Evolutionary conservation across 2,888 invertebrate genomes (phyloP), one percentile per base, ranked within the genome.

Genomic region (Nephrocerus scutellatus): DNA sequence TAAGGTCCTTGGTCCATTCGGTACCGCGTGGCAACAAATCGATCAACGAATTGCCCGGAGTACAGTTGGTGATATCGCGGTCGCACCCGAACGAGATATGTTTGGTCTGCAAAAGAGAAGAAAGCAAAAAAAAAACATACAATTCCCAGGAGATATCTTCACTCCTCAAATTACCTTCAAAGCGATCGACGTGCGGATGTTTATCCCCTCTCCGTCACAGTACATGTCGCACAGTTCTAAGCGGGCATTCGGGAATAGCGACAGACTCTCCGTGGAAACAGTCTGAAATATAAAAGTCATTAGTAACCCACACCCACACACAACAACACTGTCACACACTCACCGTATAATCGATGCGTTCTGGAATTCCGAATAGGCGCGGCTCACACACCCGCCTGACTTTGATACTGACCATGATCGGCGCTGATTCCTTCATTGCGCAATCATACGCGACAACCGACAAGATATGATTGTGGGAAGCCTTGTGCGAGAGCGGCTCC

Each of bases 391-490:
- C 80, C 49, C 84, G 77, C 60, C 82, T 80, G 50, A 95, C 90
- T 68, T 91, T 90, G 66, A 98, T 85, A 59, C 93, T 97, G 57
- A 98, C 92, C 82, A 95, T 86, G 33, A 92, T 90, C 0, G 95
- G 92, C 2, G 86, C 78, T 0, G 93, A 93, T 63, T 84, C 82
- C 63, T 88, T 84, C 87, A 92, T 92, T 30, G 93, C 96, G 68
- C 97, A 97, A 70, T 97, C 97, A 64, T 90, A 91, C 2, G 97
- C 97, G 44, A 95, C 90, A 44, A 97, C 91, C 21, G 91, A 90
- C 33, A 98, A 73, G 54, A 97, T 95, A 72, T 96, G 93, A 69
- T 93, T 96, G 72, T 93, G 92, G 6, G 88, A 85, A 45, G 84
- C 77, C 63, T 89, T 89, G 70, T 89, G 93, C 57, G 93, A 91